Evolutionary conservation across 2,113 vertebrate species (phyloP).

Genomic region (Ciconia maguari): DNA sequence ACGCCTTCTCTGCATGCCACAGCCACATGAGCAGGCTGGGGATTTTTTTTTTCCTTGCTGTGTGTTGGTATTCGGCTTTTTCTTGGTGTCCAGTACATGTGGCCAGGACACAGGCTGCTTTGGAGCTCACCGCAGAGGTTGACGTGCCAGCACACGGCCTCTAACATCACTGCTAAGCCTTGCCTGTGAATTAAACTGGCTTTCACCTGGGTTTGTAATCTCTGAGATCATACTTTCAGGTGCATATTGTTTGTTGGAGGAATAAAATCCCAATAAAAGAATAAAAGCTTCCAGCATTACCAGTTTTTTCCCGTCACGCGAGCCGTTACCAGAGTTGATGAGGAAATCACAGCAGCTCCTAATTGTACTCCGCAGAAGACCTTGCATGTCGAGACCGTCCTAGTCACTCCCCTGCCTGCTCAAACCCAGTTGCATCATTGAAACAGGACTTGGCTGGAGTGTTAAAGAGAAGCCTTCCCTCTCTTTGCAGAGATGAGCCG

Average conservation of each 20-base stretch:
- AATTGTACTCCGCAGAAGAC: neutral
- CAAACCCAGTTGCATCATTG: neutral
- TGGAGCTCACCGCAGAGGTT: neutral
- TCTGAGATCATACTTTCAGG: constrained; percentile 29
- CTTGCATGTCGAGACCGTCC: neutral
- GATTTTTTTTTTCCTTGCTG: neutral
- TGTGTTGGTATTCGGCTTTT: neutral
- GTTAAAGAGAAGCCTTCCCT: neutral
- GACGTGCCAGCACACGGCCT: neutral
- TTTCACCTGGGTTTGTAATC: neutral
- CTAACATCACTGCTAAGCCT: neutral
- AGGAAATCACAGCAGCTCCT: neutral
- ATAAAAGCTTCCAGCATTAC: neutral
- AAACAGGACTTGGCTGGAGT: neutral
- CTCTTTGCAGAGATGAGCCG: neutral
- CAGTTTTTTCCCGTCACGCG: neutral
- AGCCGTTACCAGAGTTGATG: neutral
- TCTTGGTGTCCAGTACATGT: neutral
- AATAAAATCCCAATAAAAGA: neutral
- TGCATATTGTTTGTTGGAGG: neutral
- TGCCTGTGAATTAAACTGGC: neutral
- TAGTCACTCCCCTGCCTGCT: neutral
- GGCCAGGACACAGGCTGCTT: neutral
- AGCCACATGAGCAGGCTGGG: neutral
- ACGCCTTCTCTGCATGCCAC: neutral